Evolutionary conservation across 2,888 invertebrate species (phyloP).

Genomic region (Pegoplata infirma): DNA sequence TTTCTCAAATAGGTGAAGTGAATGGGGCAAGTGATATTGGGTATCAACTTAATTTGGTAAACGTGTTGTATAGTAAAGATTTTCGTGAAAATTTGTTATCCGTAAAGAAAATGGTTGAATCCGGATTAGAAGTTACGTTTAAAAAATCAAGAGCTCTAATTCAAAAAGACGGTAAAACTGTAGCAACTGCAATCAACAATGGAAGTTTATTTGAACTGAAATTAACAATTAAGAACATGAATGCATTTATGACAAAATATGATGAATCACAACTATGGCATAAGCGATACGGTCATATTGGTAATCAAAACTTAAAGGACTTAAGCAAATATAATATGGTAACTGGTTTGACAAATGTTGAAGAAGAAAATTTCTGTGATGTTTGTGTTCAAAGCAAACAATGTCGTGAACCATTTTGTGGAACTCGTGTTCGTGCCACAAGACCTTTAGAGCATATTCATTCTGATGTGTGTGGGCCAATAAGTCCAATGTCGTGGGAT

Average conservation of each 20-base stretch:
- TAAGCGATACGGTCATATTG: neutral
- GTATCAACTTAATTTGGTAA: neutral
- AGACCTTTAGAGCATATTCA: neutral
- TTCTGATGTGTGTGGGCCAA: slow-evolving; percentile 37
- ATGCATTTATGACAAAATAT: neutral
- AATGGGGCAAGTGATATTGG: neutral
- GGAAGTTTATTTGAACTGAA: neutral
- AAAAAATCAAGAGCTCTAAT: neutral
- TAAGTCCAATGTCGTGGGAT: slow-evolving; percentile 68
- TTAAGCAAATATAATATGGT: neutral
- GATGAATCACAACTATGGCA: neutral
- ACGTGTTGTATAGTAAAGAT: neutral
- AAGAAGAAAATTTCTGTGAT: neutral
- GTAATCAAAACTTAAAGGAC: neutral
- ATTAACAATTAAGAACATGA: slow-evolving; percentile 29
- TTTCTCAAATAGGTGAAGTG: neutral
- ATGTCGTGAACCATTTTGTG: neutral
- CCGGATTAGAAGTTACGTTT: slow-evolving; percentile 34
- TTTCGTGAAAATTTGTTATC: slow-evolving; percentile 68
- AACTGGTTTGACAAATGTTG: neutral
- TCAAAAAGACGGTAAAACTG: neutral
- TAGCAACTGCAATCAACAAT: neutral
- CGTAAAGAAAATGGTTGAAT: slow-evolving; percentile 65
- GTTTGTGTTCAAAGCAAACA: neutral
- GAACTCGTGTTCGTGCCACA: neutral